Percentiles rank a stretch among this genome's conserved stretches.
Evolutionary conservation across 2,888 invertebrate species (phyloP).

Genomic region (Drosophila rubida): DNA sequence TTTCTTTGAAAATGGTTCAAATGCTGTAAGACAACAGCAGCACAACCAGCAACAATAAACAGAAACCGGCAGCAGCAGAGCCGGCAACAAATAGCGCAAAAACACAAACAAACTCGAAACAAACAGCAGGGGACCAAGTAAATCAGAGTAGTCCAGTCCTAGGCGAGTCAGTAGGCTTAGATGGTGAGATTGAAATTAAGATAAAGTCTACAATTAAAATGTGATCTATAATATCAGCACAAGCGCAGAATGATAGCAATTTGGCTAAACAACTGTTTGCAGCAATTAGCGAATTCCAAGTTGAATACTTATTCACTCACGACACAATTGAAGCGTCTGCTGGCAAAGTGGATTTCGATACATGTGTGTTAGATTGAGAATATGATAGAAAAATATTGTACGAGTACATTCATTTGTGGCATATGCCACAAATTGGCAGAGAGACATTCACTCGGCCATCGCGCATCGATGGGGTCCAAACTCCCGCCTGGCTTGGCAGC

Average conservation of each 20-base stretch:
- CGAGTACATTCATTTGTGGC: conserved; percentile 9
- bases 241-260: conserved; percentile 5
- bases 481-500: conserved; percentile 61
- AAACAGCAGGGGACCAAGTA: conserved; percentile 56
- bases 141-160: conserved; percentile 18
- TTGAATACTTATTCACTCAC: conserved; percentile 2
- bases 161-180: not conserved
- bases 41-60: conserved; percentile 5
- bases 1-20: conserved; percentile 42
- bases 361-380: not conserved
- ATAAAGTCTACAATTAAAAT: conserved; percentile 17
- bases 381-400: not conserved
- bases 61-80: conserved; percentile 18
- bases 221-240: not conserved
- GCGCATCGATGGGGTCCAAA: not conserved
- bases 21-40: conserved; percentile 31
- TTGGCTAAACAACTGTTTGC: conserved; percentile 4
- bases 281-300: conserved; percentile 18
- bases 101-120: conserved; percentile 45
- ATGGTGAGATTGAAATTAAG: conserved; percentile 8
- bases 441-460: conserved; percentile 56
- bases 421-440: conserved; percentile 26
- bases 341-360: not conserved
- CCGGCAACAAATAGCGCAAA: conserved; percentile 52
- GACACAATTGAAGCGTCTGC: not conserved